Percentiles rank a stretch among this genome's conserved stretches.
These are phyloP conservation scores for Coreoperca whiteheadi DNA, from an alignment of 2,113 vertebrate species.

Conservation along the genomic window DNA sequence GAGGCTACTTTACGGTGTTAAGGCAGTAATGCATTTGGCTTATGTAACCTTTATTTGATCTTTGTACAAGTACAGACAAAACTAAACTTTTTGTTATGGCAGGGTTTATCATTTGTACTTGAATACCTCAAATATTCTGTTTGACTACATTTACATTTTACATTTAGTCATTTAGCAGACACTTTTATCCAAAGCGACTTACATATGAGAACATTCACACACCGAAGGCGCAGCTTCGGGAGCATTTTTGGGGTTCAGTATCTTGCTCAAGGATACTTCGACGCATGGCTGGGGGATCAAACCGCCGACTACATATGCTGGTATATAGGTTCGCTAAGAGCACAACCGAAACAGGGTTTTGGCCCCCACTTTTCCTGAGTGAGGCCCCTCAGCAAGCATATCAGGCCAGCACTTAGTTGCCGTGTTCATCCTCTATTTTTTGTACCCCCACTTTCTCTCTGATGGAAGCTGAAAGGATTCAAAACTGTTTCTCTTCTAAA, in stretches of 20 bases:
- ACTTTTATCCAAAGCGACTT: too few relatives aligned
- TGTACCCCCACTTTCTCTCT: neutral
- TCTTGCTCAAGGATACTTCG: too few relatives aligned
- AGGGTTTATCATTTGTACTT: neutral
- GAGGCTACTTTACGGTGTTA: neutral
- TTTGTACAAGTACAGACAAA: neutral
- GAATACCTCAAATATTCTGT: neutral
- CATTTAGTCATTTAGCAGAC: too few relatives aligned
- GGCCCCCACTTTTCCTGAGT: neutral
- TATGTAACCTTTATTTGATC: neutral
- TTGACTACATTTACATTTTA: too few relatives aligned
- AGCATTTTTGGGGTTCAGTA: too few relatives aligned
- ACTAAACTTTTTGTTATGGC: neutral
- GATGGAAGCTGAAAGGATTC: neutral
- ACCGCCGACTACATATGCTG: neutral
- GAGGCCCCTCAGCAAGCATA: neutral
- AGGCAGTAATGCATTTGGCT: neutral
- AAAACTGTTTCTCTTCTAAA: neutral
- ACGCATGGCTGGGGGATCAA: too few relatives aligned
- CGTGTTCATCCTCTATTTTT: neutral
- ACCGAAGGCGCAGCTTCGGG: too few relatives aligned
- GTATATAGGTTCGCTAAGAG: neutral
- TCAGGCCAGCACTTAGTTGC: neutral
- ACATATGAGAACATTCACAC: too few relatives aligned
- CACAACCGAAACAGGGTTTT: neutral